Base-by-base conservation (phyloP, 1,140 invertebrate species). In the Drosophila equinoxialis region DNA sequence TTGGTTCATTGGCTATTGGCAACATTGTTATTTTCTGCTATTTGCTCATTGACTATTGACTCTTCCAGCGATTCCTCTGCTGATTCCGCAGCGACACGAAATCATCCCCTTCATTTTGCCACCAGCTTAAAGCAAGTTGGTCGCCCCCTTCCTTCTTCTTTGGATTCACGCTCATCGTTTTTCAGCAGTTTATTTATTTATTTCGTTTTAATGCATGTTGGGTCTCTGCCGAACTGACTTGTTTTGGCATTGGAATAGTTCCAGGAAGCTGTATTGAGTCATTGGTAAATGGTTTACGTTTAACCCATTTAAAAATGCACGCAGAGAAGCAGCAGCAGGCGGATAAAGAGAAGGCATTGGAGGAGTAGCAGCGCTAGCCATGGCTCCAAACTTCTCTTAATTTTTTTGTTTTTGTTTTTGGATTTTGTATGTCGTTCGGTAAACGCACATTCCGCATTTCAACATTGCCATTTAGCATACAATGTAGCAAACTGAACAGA, bases 271-370 rank as follows among this genome's bases (percentile, higher is more conserved):
- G 73, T 79, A 89, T 86, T 86, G 83, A 86, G 84, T 83, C 83
- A 86, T 86, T 89, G 79, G 83, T 86, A 86, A 86, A 86, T 87
- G 83, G 79, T 87, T 86, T 86, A 87, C 83, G 84, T 89, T 86
- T 86, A 86, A 86, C 80, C 83, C 83, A 86, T 86, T 86, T 86
- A 83, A 86, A 87, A 86, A 83, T 89, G 76, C 76, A 77, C 64
- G 33, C 65, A 20, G n/a, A 3, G 35, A 37, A 61, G 67, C 74
- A 17, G 20, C 23, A 11, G 14, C 17, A 26, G 23, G 11, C 30
- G 30, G 30, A 30, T 30, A 5, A 20, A 23, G 17, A 4, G 45
- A 3, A 10, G 45, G 45, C 6, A 3, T 7, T 10, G 45, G 45
- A 6, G 17, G 37, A 37, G 62, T 20, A 74, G 42, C 45, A 62